Percentiles rank a stretch among this genome's conserved stretches.
Conservation (phyloP, 1,140 invertebrate species). For the Brachionus koreanus region DNA sequence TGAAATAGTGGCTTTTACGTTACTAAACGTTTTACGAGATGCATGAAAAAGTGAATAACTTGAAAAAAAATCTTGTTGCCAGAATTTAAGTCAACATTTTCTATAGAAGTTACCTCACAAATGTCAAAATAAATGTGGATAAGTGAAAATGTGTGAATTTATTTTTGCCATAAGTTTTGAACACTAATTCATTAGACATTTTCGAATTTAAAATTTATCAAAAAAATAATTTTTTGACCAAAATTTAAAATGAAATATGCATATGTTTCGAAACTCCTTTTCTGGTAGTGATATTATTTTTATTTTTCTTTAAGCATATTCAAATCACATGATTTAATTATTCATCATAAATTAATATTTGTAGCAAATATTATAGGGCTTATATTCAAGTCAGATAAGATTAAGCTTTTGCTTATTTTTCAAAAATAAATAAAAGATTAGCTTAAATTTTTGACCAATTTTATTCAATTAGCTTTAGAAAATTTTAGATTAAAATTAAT, state of each 20-base stretch:
- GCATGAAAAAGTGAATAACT: slow-evolving; percentile 63
- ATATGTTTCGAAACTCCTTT: slow-evolving; percentile 6
- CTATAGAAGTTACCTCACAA: slow-evolving; percentile 23
- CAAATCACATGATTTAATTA: background rate
- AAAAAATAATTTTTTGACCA: background rate
- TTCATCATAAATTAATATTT: background rate
- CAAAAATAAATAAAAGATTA: too few species aligned
- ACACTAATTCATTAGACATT: background rate
- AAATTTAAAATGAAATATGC: background rate
- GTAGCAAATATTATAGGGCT: background rate
- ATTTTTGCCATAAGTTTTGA: background rate
- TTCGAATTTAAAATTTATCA: background rate
- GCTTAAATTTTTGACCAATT: too few species aligned
- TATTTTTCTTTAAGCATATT: background rate
- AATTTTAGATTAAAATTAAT: too few species aligned
- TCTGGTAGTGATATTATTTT: background rate
- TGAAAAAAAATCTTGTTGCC: slow-evolving; percentile 8
- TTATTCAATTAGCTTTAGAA: too few species aligned
- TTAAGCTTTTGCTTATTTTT: background rate
- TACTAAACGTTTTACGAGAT: slow-evolving; percentile 61
- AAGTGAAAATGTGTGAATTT: slow-evolving; percentile 16
- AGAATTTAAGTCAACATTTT: too few species aligned
- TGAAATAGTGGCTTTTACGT: slow-evolving; percentile 61
- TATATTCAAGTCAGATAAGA: background rate
- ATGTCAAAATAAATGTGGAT: slow-evolving; percentile 5